Base-by-base conservation (phyloP, 2,113 vertebrate species). In the Dryoscopus gambensis region DNA sequence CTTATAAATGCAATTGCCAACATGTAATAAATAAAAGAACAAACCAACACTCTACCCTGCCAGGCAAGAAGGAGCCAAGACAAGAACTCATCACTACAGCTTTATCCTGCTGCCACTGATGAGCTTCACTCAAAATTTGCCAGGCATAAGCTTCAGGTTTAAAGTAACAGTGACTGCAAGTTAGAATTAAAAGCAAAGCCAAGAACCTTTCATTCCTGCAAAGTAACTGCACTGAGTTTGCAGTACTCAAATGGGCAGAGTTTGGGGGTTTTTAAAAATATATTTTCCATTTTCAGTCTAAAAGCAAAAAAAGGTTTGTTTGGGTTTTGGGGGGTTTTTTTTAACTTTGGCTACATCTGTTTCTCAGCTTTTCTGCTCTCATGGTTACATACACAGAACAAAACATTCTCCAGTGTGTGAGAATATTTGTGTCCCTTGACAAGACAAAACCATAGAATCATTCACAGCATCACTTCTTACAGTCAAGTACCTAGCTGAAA, bases 1-100 rank as follows among this genome's bases (percentile, higher is more conserved):
- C 92, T 93, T 88, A 97, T 90, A 93, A 95, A 97, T 90, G 90
- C 75, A 83, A 93, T 85, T 94, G 91, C 89, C 75, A 96, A 79
- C 4, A 2, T 79, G 68, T 73, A 96, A 91, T 89, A 93, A 95
- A 94, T 93, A 92, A 96, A 96, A 94, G 85, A 96, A 96, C 90
- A 91, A 97, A 93, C 70, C 78, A 86, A 87, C 67, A 65, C 76
- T 65, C 35, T 59, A 84, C 42, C 22, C 70, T 96, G 95, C 90
- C 96, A 95, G 81, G 59, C 63, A 93, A 91, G 76, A 90, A 83
- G 84, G 56, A 95, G 89, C 79, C 95, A 95, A 97, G 86, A 93
- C 39, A 84, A 83, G 67, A 92, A 74, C 40, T 83, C 63, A 47
- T 86, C 59, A 16, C 57, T 65, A 22, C 30, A 74, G 31, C 79